These are phyloP conservation scores for Trichacis sp. DNA, from an alignment of 2,888 invertebrate species.

Conservation along the genomic window DNA sequence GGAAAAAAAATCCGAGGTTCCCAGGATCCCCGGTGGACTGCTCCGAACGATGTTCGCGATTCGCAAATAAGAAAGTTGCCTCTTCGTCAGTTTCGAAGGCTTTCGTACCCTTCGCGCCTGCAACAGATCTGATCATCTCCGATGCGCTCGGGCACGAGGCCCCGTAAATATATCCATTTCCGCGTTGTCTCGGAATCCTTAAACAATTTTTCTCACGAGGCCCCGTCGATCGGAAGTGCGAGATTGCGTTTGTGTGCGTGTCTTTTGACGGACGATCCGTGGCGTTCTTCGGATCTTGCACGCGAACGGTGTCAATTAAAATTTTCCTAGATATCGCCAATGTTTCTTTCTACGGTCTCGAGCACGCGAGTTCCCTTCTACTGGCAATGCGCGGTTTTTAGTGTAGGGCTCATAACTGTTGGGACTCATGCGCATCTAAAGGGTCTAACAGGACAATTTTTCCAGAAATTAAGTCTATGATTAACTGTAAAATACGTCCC, in stretches of 20 bases:
- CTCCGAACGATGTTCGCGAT: slow-evolving; percentile 42
- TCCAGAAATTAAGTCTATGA: too few species aligned
- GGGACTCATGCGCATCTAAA: too few species aligned
- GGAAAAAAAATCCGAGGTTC: slow-evolving; percentile 61
- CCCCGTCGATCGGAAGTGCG: neutral
- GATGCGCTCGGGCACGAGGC: neutral
- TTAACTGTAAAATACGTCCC: too few species aligned
- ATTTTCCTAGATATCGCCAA: neutral
- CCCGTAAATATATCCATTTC: slow-evolving; percentile 1
- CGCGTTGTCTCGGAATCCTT: neutral
- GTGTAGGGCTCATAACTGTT: too few species aligned
- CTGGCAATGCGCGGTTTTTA: too few species aligned
- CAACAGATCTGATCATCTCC: neutral
- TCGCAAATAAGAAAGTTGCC: slow-evolving; percentile 49
- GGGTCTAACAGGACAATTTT: too few species aligned
- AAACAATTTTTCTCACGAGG: neutral
- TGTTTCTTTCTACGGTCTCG: too few species aligned
- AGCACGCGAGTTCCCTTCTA: too few species aligned
- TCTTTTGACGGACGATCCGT: neutral
- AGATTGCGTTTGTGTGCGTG: neutral
- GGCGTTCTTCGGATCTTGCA: neutral
- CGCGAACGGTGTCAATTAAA: neutral
- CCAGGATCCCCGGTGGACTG: slow-evolving; percentile 59
- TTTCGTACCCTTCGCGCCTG: neutral
- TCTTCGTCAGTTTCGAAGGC: slow-evolving; percentile 1